Evolutionary conservation across 1,140 invertebrate species (phyloP).

Genomic region (Sminthurinus signatus): DNA sequence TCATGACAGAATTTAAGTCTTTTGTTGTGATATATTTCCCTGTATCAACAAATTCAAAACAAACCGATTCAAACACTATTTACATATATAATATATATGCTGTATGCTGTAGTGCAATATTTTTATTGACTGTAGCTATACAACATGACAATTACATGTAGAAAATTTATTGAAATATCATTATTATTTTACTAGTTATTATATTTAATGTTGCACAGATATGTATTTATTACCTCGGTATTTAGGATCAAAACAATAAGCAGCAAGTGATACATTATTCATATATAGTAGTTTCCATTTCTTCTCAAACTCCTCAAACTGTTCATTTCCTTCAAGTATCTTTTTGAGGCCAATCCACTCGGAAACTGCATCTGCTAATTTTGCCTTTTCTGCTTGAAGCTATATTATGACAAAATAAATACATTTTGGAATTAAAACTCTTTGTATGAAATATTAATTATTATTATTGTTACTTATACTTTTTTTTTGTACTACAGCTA

Average conservation of each 20-base stretch:
- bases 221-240: background rate
- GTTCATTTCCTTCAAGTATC: background rate
- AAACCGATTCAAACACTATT: background rate
- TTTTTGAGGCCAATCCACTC: background rate
- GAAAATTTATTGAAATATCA: no score
- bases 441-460: no score
- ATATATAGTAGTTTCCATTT: background rate
- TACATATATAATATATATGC: no score
- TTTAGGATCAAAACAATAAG: slow-evolving; percentile 1
- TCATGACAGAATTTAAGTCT: background rate
- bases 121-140: no score
- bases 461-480: no score
- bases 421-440: background rate
- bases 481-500: background rate
- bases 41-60: background rate
- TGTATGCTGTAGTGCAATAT: no score
- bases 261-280: background rate
- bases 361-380: background rate
- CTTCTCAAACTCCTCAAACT: background rate
- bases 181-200: background rate
- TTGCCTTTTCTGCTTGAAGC: background rate
- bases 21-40: background rate
- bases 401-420: background rate
- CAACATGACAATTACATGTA: no score
- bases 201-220: background rate